A percentile compares a stretch with the other conserved stretches of the same genome.
Evolutionary conservation across 1,140 invertebrate genomes (phyloP).

Genomic region (Choristoneura fumiferana): DNA sequence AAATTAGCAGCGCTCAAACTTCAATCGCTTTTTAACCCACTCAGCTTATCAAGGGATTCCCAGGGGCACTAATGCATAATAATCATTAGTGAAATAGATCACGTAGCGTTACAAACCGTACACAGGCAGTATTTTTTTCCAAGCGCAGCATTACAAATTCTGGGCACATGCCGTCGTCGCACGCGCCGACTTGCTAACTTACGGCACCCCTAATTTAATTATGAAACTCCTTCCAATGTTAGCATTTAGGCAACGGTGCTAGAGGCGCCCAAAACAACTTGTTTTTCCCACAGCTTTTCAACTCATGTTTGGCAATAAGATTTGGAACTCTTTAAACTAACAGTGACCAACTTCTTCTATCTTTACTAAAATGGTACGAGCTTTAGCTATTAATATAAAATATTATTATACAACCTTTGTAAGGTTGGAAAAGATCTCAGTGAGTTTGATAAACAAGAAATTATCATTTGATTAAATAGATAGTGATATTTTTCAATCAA

Average conservation of each 20-base stretch:
- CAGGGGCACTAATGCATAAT: slow-evolving; percentile 2
- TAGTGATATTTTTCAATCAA: neutral
- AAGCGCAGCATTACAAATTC: slow-evolving; percentile 43
- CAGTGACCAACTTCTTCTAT: no score
- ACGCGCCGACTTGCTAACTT: slow-evolving; percentile 35
- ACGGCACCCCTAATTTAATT: slow-evolving; percentile 43
- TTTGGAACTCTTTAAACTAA: no score
- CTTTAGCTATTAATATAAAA: no score
- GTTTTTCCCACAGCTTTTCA: neutral
- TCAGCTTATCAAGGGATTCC: slow-evolving; percentile 6
- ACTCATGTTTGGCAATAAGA: no score
- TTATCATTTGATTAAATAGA: neutral
- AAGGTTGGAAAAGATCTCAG: neutral
- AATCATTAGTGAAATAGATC: slow-evolving; percentile 30
- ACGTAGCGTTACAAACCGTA: slow-evolving; percentile 30
- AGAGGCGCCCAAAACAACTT: slow-evolving; percentile 4
- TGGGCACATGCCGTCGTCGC: slow-evolving; percentile 33
- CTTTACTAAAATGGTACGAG: no score
- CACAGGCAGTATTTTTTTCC: slow-evolving; percentile 29
- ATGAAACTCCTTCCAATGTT: slow-evolving; percentile 37
- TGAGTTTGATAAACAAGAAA: neutral
- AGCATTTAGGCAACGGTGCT: slow-evolving; percentile 20
- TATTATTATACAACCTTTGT: no score
- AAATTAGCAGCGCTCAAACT: slow-evolving; percentile 5
- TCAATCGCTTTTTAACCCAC: slow-evolving; percentile 8